Base-by-base conservation (phyloP, 1,140 invertebrate species). In the Brachionus manjavacas region DNA sequence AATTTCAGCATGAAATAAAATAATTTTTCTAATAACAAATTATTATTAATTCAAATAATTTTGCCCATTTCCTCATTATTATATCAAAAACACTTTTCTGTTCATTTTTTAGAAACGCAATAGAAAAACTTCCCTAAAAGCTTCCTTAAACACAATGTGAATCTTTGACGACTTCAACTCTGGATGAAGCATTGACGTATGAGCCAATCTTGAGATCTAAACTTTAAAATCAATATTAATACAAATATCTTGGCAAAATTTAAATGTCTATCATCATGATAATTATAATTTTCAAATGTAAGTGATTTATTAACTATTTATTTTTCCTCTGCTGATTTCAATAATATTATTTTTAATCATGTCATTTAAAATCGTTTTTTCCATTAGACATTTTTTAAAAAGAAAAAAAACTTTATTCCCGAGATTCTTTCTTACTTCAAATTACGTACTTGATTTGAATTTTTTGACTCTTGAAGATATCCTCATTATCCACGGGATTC, bases 401-500 rank as follows among this genome's bases (percentile, higher is more conserved):
- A 35, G 31, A 0, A 35, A 35, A 35, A 35, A 35, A 35, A 35
- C 31, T 7, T 35, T 7, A 35, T 35, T 35, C 43, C 43, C 11
- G 4, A 46, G 9, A 20, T 60, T 60, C 52, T 7, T 60, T 60
- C 52, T 60, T 60, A 60, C 16, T 60, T 60, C 8, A 16, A 20
- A 60, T 9, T 60, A 41, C 68, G 52, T 60, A 81, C 79, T 81
- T 68, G 2, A 81, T 81, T 68, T 81, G 52, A 12, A 81, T 41
- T 46, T 81, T 60, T 64, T 81, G 79, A 4, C 52, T 81, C 25
- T 81, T 81, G 16, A 81, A 81, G 9, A 81, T 81, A 41, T 81
- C 79, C 12, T 81, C 79, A 39, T 81, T 68, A 11, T 81, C 79
- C 12, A 14, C 23, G 41, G 72, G 9, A 64, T 60, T 81, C 9